Evolutionary conservation across 2,888 invertebrate species (phyloP).

Genomic region (Ectemnius cavifrons): DNA sequence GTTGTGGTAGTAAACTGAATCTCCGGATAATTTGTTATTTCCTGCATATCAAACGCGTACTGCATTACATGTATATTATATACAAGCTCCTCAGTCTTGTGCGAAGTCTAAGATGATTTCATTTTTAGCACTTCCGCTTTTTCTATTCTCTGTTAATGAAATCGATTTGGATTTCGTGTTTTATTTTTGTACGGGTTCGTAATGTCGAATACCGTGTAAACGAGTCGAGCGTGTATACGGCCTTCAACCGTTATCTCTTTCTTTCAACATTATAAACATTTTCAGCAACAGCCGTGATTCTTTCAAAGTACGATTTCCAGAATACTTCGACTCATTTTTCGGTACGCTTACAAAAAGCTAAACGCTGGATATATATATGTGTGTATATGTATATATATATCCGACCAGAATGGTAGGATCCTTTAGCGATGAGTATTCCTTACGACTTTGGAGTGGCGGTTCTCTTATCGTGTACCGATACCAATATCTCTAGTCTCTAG

Average conservation of each 20-base stretch:
- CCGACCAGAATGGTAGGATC: conserved; percentile 6
- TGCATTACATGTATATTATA: conserved; percentile 56
- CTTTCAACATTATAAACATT: too few relatives aligned
- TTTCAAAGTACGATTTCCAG: too few relatives aligned
- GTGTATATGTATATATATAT: neutral
- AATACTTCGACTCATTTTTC: conserved; percentile 2
- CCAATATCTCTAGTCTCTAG: conserved; percentile 32
- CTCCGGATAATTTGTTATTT: conserved; percentile 40
- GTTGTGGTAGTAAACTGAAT: conserved; percentile 44
- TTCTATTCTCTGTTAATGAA: conserved; percentile 21
- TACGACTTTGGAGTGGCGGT: conserved; percentile 29
- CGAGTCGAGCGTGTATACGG: conserved; percentile 15
- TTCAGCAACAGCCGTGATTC: too few relatives aligned
- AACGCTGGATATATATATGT: conserved; percentile 28
- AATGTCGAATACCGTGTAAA: conserved; percentile 19
- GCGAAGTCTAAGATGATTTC: conserved; percentile 49
- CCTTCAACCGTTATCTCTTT: neutral
- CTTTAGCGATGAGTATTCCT: conserved; percentile 17
- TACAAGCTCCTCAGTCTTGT: conserved; percentile 68
- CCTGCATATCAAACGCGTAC: conserved; percentile 59
- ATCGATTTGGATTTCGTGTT: conserved; percentile 4
- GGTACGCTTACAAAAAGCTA: conserved; percentile 16
- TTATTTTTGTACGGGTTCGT: conserved; percentile 13
- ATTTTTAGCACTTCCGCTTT: conserved; percentile 33
- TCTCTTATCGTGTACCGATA: conserved; percentile 34